Evolutionary conservation across 1,140 invertebrate species (phyloP).

Genomic region (Physella acuta): DNA sequence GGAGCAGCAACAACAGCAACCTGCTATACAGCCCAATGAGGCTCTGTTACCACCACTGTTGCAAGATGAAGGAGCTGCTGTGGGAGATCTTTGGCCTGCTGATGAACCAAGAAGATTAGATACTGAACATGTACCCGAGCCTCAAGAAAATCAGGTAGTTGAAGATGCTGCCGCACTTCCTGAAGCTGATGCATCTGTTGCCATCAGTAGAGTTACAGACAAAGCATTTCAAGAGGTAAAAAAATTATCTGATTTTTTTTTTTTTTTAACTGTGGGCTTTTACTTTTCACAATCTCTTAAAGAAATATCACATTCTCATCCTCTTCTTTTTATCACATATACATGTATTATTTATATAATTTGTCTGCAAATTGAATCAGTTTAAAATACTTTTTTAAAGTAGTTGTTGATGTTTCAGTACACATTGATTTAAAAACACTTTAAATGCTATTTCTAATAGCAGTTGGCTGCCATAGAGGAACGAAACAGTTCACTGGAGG

Average conservation of each 20-base stretch:
- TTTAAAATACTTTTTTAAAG: too few species aligned
- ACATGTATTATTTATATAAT: too few species aligned
- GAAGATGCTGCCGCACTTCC: background rate
- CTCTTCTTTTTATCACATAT: too few species aligned
- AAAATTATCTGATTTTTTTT: too few species aligned
- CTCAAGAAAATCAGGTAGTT: background rate
- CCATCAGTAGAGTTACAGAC: constrained; percentile 2
- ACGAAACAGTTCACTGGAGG: constrained; percentile 16
- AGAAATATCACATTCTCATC: too few species aligned
- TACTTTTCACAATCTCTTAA: too few species aligned
- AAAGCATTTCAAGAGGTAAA: constrained; percentile 6
- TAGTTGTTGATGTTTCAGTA: too few species aligned
- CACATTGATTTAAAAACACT: too few species aligned
- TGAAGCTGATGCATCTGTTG: background rate
- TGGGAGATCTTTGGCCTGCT: background rate
- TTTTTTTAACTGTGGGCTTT: too few species aligned
- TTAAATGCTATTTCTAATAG: too few species aligned
- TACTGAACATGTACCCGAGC: too few species aligned
- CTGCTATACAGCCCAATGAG: background rate
- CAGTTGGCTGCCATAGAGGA: constrained; percentile 14
- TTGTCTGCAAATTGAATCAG: too few species aligned
- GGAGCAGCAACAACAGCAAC: constrained; percentile 1
- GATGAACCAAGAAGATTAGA: background rate
- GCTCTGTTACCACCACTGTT: constrained; percentile 6
- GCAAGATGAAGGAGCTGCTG: background rate